Conservation (phyloP, 92 coral and sea anemone species). For the Bergia sp. region DNA sequence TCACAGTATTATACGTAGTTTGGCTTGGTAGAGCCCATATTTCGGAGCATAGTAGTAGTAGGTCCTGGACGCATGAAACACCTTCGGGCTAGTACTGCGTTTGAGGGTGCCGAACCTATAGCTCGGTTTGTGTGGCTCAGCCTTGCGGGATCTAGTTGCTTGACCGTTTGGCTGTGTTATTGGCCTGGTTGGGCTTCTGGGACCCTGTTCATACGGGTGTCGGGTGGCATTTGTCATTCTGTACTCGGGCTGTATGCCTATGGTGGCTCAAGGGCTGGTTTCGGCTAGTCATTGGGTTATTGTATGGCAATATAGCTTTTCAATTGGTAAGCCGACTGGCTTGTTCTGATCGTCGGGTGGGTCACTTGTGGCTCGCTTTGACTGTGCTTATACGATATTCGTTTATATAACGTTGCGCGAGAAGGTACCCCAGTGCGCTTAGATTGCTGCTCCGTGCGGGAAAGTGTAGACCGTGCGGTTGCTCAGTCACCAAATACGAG, state of each 20-base stretch:
- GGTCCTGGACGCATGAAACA: no score
- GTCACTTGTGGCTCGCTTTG: not conserved
- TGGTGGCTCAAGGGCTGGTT: not conserved
- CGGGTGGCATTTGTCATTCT: slow-evolving; percentile 11
- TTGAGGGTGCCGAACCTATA: not conserved
- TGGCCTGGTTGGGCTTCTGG: not conserved
- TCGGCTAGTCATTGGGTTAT: not conserved
- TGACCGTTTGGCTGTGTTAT: not conserved
- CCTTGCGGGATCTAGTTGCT: not conserved
- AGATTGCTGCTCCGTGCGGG: no score
- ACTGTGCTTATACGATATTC: not conserved
- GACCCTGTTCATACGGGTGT: not conserved
- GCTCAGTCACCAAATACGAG: no score
- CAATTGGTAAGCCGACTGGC: not conserved
- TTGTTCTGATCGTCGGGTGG: not conserved
- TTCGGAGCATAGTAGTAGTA: no score
- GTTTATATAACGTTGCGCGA: no score
- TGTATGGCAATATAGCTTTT: not conserved
- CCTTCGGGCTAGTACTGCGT: no score
- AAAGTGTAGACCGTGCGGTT: no score
- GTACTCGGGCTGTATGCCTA: not conserved
- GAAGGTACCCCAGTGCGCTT: no score
- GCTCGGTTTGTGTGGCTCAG: not conserved
- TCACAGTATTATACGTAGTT: not conserved
- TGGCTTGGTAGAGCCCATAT: no score